Evolutionary conservation across 2,113 vertebrate genomes (phyloP).

Genomic region (Parus major): DNA sequence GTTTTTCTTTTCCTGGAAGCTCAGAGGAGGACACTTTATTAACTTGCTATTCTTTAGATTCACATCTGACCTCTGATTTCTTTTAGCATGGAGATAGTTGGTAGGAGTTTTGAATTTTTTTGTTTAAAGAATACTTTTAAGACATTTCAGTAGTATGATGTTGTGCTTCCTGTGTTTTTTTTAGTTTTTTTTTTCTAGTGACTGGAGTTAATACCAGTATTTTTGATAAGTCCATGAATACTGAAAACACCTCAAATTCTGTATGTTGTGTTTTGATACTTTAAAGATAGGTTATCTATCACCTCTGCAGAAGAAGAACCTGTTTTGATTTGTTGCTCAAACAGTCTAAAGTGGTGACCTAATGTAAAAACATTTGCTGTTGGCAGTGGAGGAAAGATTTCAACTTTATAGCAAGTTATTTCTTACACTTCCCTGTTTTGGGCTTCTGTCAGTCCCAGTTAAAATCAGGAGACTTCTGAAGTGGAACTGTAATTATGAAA

Average conservation of each 20-base stretch:
- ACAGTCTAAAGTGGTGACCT: background rate
- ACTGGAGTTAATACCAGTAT: background rate
- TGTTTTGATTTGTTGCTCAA: background rate
- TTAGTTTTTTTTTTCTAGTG: background rate
- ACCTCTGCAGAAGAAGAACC: background rate
- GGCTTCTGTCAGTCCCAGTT: background rate
- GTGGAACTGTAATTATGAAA: background rate
- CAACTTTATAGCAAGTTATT: background rate
- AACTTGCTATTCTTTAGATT: background rate
- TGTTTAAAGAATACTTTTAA: background rate
- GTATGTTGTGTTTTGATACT: background rate
- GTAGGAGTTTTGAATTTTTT: background rate
- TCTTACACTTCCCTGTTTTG: background rate
- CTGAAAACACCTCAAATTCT: background rate
- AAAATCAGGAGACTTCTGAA: background rate
- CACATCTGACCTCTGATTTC: constrained; percentile 28
- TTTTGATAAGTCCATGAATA: background rate
- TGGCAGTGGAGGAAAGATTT: background rate
- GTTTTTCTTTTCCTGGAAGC: constrained; percentile 50
- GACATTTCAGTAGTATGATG: background rate
- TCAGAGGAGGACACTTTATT: constrained; percentile 39
- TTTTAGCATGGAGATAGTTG: background rate
- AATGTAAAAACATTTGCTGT: background rate
- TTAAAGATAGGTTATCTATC: background rate
- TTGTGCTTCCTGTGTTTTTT: background rate